Evolutionary conservation across 1,140 invertebrate genomes (phyloP).

Genomic region (Aplysia californica): DNA sequence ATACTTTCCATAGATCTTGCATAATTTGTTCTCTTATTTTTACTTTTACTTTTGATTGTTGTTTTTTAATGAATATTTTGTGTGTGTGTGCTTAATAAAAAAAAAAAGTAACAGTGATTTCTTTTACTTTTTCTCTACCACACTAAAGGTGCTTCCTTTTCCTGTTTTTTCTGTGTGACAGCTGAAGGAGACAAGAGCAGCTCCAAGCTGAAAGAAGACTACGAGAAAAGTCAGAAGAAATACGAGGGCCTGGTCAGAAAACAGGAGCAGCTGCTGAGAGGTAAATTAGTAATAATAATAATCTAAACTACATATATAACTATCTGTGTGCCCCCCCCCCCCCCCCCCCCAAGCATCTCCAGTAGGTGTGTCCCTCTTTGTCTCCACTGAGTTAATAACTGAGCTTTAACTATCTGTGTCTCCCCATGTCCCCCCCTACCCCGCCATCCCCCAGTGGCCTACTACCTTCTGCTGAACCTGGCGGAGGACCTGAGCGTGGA

Average conservation of each 20-base stretch:
- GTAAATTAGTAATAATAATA: conserved; percentile 57
- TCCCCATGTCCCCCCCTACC: not conserved
- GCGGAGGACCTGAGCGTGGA: conserved; percentile 93
- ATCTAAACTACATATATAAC: not conserved
- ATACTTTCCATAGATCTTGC: too few relatives aligned
- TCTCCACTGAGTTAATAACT: too few relatives aligned
- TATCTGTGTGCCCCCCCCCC: not conserved
- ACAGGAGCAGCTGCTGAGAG: conserved; percentile 90
- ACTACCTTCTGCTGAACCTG: conserved; percentile 94
- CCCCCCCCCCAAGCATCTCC: too few relatives aligned
- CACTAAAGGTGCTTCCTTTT: too few relatives aligned
- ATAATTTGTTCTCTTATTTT: not conserved
- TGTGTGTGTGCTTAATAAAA: too few relatives aligned
- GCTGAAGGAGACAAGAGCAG: conserved; percentile 63
- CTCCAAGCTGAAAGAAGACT: conserved; percentile 80
- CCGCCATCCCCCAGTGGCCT: conserved; percentile 71
- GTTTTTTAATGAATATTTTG: not conserved
- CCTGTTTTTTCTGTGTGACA: too few relatives aligned
- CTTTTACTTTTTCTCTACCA: too few relatives aligned
- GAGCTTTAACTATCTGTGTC: too few relatives aligned
- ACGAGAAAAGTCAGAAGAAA: conserved; percentile 83
- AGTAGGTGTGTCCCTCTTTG: too few relatives aligned
- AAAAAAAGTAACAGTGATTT: too few relatives aligned
- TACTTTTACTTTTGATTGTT: not conserved
- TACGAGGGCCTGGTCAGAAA: conserved; percentile 85